Evolutionary conservation across 1,140 invertebrate species (phyloP), one percentile per base, ranked within the genome.

Genomic region (Ostrea edulis): DNA sequence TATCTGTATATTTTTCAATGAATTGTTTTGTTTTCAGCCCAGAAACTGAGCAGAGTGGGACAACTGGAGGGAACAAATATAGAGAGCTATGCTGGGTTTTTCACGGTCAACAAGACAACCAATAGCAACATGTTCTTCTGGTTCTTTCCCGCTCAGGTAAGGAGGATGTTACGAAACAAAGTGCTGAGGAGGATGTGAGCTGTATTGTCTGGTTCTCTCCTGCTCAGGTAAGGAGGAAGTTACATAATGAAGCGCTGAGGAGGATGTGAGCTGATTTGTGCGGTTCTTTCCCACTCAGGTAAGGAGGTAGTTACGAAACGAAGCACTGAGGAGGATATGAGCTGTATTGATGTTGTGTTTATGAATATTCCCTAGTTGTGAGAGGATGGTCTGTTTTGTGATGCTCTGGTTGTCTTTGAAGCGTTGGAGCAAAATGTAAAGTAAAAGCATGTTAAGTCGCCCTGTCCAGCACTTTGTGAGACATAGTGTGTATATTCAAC

Each of bases 71-170:
- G 91, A 12, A 90, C 90, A 22, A 86, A 68, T 25, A 55, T 92
- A 0, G 91, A 90, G 53, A 94, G 93, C 81, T 92, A 97, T 93
- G 95, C 97, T 58, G 97, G 97, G 0, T 97, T 96, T 91, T 94
- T 97, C 11, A 97, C 97, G 0, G 97, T 98, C 5, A 97, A 98
- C 91, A 96, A 97, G 90, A 92, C 96, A 65, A 97, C 96, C 92
- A 97, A 97, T 91, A 97, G 97, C 0, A 98, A 98, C 93, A 96
- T 98, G 89, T 98, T 97, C 95, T 98, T 98, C 94, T 98, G 97
- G 97, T 98, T 97, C 91, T 98, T 98, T 93, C 97, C 97, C 0
- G 96, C 97, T 0, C 93, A 96, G 92, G 95, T 95, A 92, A 44
- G 8, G 8, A 22, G 4, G 17, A 29, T 29, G 71, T 51, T 9